Evolutionary conservation across 30 jellyfish, hydroid and myxozoan species (phyloP), one percentile per base, ranked within the genome.

Genomic region (Chrysaora quinquecirrha): DNA sequence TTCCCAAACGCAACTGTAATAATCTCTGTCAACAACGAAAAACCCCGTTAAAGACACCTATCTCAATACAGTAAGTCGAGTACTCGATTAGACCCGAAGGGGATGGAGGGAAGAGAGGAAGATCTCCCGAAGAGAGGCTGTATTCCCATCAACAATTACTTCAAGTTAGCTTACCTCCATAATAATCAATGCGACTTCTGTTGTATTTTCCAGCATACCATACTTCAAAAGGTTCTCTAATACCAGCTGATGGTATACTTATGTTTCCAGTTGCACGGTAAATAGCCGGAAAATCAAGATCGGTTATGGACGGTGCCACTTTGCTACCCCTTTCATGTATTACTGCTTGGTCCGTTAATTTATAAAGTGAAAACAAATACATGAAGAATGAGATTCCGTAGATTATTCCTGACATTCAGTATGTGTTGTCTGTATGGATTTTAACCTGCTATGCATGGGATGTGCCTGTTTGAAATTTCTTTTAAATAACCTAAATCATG

Each of bases 221-320:
- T 2, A 96, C 96, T 83, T 94, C 97, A 78, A 94, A 94, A 4
- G 99, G 99, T 50, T 94, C 99, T 19, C 66, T 92, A 11, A 94
- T 56, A 10, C 87, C 92, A 33, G 91, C 99, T 34, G 87, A 94
- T 3, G 99, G 99, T 16, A 94, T 73, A 0, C 90, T 79, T 1
- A 94, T 94, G n/a, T 63, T 85, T 2, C 99, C 99, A 31, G 72
- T 62, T 29, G 96, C 99, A 74, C 88, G 97, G 49, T 94, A 94
- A 25, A 73, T 50, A 14, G 82, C 58, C 9, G 99, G 97, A 54
- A 94, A 94, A 23, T 70, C 54, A 22, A 94, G 71, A n/a, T 65
- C 58, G 28, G 71, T 48, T 29, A 84, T 73, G 63, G 88, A 66
- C 72, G 50, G 50, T 21, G 35, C n/a, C 1, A 7, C 19, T 34